Evolutionary conservation across 2,113 vertebrate genomes (phyloP), one percentile per base, ranked within the genome.

Genomic region (Ceyx cyanopectus): DNA sequence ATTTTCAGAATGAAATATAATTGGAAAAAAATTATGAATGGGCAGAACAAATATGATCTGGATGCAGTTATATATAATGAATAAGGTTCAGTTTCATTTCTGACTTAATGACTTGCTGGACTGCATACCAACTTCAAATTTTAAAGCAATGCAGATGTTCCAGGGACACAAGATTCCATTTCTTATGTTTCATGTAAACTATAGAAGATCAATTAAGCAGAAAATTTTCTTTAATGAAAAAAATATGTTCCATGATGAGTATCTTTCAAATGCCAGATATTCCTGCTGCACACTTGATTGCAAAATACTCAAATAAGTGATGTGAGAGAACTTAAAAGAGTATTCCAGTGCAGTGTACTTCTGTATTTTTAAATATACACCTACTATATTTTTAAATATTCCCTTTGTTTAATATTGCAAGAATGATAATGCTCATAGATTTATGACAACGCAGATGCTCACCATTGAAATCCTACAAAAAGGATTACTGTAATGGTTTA

Each of bases 121-220:
- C 54, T 87, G 32, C 43, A 32, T 78, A 51, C 9, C 34, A 79
- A 16, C n/a, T 79, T 89, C 54, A 94, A 41, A 79, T 58, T 87
- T 85, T 37, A 30, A 95, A 89, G 62, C 50, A 68, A 61, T 79
- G n/a, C 23, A 87, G 45, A 85, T 82, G n/a, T 82, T 89, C 79
- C 23, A 57, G n/a, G 34, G n/a, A 41, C 18, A 48, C 9, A 37
- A 53, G 18, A 29, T 76, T 76, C 29, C 3, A 13, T 85, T 94
- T 76, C 29, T 87, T 68, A 85, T 18, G n/a, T 69, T 69, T 82
- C 18, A 14, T 66, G 56, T 85, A 57, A 91, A 65, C 40, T 89
- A 7, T 7, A 60, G 34, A 79, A 79, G 29, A 65, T 79, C 40
- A 85, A 27, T 82, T 68, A 56, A 73, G 14, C 37, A 82, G n/a